Evolutionary conservation across 2,888 invertebrate species (phyloP).

Genomic region (Oxyteleia sp.): DNA sequence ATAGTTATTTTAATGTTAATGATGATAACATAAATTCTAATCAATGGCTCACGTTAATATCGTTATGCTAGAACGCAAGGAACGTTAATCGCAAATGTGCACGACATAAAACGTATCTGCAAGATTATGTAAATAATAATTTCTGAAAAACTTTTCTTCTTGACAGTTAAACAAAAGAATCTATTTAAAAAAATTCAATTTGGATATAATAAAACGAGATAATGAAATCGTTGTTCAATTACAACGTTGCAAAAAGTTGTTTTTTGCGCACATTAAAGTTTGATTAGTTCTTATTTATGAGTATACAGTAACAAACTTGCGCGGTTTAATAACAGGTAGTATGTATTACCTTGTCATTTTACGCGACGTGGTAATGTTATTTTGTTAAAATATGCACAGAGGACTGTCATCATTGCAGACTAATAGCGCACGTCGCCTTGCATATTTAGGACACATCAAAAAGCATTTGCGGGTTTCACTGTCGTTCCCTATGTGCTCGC

Average conservation of each 20-base stretch:
- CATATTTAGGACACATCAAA: slow-evolving; percentile 61
- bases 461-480: slow-evolving; percentile 58
- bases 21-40: slow-evolving; percentile 17
- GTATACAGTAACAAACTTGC: neutral
- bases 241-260: no score
- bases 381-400: slow-evolving; percentile 55
- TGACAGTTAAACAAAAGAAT: no score
- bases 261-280: neutral
- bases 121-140: neutral
- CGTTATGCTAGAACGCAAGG: neutral
- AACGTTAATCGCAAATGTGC: neutral
- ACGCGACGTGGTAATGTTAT: slow-evolving; percentile 33
- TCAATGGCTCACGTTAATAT: neutral
- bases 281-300: no score
- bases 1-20: slow-evolving; percentile 25
- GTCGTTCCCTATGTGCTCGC: slow-evolving; percentile 28
- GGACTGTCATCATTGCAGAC: slow-evolving; percentile 45
- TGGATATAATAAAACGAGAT: no score
- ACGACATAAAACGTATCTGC: neutral
- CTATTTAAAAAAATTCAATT: no score
- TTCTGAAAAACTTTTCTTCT: no score
- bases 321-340: slow-evolving; percentile 5
- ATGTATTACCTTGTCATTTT: slow-evolving; percentile 39
- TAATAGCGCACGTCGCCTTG: slow-evolving; percentile 49
- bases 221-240: no score